phyloP scores from a whole-genome alignment of 2,113 vertebrate genomes.

The Spheniscus mendiculus region DNA sequence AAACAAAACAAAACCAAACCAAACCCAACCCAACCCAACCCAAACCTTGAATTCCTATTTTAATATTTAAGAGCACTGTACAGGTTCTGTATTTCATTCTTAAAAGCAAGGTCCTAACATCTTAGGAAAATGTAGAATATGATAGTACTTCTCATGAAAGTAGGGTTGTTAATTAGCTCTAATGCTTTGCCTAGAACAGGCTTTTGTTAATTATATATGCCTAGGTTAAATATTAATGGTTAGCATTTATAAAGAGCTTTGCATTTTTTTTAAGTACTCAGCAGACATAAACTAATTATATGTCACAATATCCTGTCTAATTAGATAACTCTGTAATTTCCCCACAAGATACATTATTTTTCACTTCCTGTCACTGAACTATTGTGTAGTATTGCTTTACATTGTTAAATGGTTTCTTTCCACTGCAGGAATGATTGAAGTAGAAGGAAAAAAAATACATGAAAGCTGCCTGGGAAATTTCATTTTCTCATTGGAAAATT shows the following conservation, averaged over 20 bases:
- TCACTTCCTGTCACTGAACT: constrained; percentile 28
- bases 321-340: constrained; percentile 56
- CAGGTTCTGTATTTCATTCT: not conserved
- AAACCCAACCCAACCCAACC: not conserved
- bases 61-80: not conserved
- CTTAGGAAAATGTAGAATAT: not conserved
- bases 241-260: constrained; percentile 46
- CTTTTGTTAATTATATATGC: constrained; percentile 58
- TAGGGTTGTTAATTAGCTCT: constrained; percentile 10
- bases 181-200: not conserved
- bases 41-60: not conserved
- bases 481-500: not conserved
- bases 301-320: constrained; percentile 60
- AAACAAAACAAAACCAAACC: not conserved
- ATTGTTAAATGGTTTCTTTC: constrained; percentile 6
- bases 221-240: constrained; percentile 61
- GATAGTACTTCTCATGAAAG: not conserved
- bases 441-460: not conserved
- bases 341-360: constrained; percentile 49
- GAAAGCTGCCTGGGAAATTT: not conserved
- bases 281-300: constrained; percentile 65
- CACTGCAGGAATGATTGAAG: not conserved
- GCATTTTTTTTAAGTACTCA: constrained; percentile 32
- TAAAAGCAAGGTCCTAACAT: not conserved
- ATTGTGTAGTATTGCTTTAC: constrained; percentile 8